These are phyloP conservation scores for Bombus confusus DNA, from an alignment of 1,140 invertebrate genomes.

Conservation along the genomic window DNA sequence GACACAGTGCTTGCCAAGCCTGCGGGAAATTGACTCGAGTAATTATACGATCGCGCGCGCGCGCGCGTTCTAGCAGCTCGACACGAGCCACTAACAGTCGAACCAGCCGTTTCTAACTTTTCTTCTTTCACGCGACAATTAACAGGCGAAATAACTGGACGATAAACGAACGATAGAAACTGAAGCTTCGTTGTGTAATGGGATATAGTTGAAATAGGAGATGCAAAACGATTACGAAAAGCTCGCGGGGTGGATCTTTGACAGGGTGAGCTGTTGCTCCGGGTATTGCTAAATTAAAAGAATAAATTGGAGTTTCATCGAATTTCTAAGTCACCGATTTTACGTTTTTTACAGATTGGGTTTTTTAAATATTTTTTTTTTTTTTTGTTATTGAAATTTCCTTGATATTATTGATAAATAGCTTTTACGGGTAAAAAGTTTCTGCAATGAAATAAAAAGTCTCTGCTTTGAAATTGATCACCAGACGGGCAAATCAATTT, in stretches of 20 bases:
- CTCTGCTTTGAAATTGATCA: neutral
- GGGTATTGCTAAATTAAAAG: neutral
- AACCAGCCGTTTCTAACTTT: neutral
- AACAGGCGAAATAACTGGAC: neutral
- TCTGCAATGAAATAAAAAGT: too few species aligned
- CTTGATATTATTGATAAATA: too few species aligned
- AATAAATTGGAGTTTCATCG: too few species aligned
- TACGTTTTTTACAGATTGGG: neutral
- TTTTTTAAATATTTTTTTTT: neutral
- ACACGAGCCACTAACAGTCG: neutral
- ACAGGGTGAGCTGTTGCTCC: neutral
- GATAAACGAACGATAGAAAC: neutral
- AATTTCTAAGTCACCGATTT: neutral
- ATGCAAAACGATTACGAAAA: neutral
- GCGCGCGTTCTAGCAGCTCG: neutral
- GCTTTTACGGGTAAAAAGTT: neutral
- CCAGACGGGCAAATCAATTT: neutral
- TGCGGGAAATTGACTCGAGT: slow-evolving; percentile 37
- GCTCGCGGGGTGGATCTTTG: neutral
- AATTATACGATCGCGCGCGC: slow-evolving; percentile 10
- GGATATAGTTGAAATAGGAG: neutral
- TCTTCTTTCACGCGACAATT: neutral
- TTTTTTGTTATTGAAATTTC: too few species aligned
- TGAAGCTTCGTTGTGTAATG: neutral
- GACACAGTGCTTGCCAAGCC: slow-evolving; percentile 3